Evolutionary conservation across 2,797 vertebrate genomes (phyloP), one percentile per base, ranked within the genome.

Genomic region (Phalanger gymnotis): DNA sequence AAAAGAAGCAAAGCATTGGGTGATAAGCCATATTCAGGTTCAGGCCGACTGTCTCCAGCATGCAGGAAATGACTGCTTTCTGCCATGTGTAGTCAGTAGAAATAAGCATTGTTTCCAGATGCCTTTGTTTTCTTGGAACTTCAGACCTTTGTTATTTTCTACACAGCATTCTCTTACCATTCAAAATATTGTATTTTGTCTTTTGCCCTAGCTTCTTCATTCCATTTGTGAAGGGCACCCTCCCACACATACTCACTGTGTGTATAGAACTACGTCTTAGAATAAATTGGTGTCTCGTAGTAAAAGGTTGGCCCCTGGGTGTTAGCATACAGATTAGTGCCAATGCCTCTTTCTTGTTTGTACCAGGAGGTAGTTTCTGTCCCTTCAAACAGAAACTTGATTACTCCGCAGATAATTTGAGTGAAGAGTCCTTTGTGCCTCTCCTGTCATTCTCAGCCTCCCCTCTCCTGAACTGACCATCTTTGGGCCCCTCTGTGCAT

Each of bases 81-180:
- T 91, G 28, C 55, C n/a, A 47, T 92, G 12, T 94, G 93, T 97
- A 92, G 53, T 92, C 28, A 96, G 92, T 94, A 91, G 3, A 94
- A 95, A 91, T 96, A 51, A 27, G 61, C 40, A 19, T 87, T 0
- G 52, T 96, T 93, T 30, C 40, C 25, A 61, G 0, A 25, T 51
- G 22, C 40, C 5, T 52, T 90, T 90, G 4, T 96, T 92, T 93
- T 93, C 66, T 92, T 96, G 34, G 11, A 53, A 92, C 94, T 94
- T 95, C 73, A 54, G 89, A 19, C 91, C 47, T 94, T 13, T 53
- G 40, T 94, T 28, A 40, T 54, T 93, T 47, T 95, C 53, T 94
- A 90, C 58, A 28, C 87, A 16, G 30, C 87, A 94, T 94, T 25
- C 3, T 27, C 73, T 87, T 87, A 27, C 2, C 73, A 51, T 51